Base-by-base conservation (phyloP, 1,140 invertebrate genomes). In the Hesperophylax magnus region DNA sequence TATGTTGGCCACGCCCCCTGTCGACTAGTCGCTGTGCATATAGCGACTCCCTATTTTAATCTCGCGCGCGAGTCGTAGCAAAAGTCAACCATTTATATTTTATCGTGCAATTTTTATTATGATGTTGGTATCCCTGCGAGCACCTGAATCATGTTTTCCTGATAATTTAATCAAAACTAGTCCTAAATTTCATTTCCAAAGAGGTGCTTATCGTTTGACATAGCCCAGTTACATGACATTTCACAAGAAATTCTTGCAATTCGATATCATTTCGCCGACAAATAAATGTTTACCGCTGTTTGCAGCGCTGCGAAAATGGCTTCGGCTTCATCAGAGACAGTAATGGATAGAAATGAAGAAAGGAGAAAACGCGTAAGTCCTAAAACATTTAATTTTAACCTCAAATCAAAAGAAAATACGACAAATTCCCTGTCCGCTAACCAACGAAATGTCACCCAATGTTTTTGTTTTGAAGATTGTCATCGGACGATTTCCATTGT, bases 281-380 rank as follows among this genome's bases (percentile, higher is more conserved):
- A 75, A 34, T 47, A 78, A 69, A 81, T 81, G 79, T 71, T 77
- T 71, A 77, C 72, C 20, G 74, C 60, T 77, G 72, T 81, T 34
- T 81, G 79, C 34, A 77, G 72, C 58, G 79, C 79, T 22, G 79
- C 79, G 15, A 81, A 71, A 77, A 81, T 81, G 79, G 79, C 79
- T 24, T 77, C 74, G 63, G 58, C 79, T 75, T 77, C 69, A 2
- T 20, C 65, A 17, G 52, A 67, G 58, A 72, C 69, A 24, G 52
- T 71, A 6, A 39, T 53, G 9, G 74, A 81, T 69, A 81, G 54
- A 56, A 81, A 76, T 39, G 61, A 22, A n/a, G 79, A 81, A 61
- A 65, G 79, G 27, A 67, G 79, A 81, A 81, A 72, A 67, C 72
- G 63, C 18, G 79, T 81, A 67, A 65, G 61, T 77, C 39, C 20